Base-by-base conservation (phyloP, 2,797 vertebrate genomes). In the Pteronotus mesoamericanus region DNA sequence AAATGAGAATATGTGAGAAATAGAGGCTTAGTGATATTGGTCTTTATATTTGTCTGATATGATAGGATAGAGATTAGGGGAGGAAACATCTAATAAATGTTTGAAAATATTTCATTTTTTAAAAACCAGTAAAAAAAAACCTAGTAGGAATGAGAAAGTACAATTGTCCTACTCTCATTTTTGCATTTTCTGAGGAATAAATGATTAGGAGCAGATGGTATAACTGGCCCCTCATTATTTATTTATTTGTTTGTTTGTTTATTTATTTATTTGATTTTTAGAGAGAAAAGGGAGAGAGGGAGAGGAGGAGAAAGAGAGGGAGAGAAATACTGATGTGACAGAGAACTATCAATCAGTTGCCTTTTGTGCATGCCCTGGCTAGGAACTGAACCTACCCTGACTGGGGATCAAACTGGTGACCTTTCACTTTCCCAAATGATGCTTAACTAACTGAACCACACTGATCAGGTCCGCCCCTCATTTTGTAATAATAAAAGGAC, bases 1-100 rank as follows among this genome's bases (percentile, higher is more conserved):
- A 95, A 95, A 95, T 94, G 85, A 92, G 80, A 93, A 95, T 59
- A 75, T 82, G 37, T 68, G 51, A 72, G 55, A 55, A 86, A 71
- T 26, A 29, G 18, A 64, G 37, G 48, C 75, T 95, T 96, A 64
- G 64, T 39, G 51, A 32, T 68, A 55, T 53, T 68, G 46, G 29
- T 51, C 94, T 96, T 95, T 89, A 86, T 94, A 88, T 95, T 89
- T 94, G 37, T 85, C 55, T 93, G 82, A 93, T 80, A 93, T 90
- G 89, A 91, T 2, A 72, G 72, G n/a, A 66, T 57, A 53, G 19
- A 61, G 16, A 86, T 86, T 79, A 55, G 66, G 15, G 32, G 39
- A 80, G 55, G 39, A 64, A 68, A 91, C n/a, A 61, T 78, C 44
- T 21, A 78, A 32, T 59, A 68, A 42, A 22, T 86, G 69, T 79